Conservation (phyloP, 2,797 vertebrate species). For the Gymnoscopelus braueri region DNA sequence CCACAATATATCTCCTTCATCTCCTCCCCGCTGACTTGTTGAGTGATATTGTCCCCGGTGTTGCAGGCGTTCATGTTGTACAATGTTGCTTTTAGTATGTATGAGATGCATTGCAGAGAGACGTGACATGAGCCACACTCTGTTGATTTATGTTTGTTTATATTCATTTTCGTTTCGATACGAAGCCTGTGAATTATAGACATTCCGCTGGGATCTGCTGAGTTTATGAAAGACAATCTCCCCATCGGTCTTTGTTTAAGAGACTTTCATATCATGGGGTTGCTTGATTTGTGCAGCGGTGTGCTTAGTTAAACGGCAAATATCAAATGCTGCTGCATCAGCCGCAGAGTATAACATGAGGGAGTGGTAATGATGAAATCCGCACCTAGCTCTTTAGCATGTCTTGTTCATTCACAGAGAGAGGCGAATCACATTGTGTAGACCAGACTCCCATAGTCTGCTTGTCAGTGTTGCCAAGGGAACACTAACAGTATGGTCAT, state of each 20-base stretch:
- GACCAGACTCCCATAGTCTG: slow-evolving; percentile 19
- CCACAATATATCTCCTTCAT: slow-evolving; percentile 4
- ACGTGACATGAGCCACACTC: slow-evolving; percentile 17
- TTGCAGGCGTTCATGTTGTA: slow-evolving; percentile 12
- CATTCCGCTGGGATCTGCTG: slow-evolving; percentile 12
- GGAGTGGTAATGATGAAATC: slow-evolving; percentile 16
- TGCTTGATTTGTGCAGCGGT: slow-evolving; percentile 39
- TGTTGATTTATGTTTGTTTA: slow-evolving; percentile 53
- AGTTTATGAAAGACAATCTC: slow-evolving; percentile 40
- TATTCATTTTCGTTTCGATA: slow-evolving; percentile 39
- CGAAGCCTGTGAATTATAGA: slow-evolving; percentile 37
- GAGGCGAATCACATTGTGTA: slow-evolving; percentile 40
- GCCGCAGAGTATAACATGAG: slow-evolving; percentile 7
- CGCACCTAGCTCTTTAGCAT: slow-evolving; percentile 19
- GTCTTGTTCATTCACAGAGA: slow-evolving; percentile 45
- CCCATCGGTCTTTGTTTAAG: slow-evolving; percentile 17
- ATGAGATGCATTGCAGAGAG: slow-evolving; percentile 39
- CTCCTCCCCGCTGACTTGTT: neutral
- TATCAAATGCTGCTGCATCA: slow-evolving; percentile 23
- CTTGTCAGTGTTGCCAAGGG: slow-evolving; percentile 51
- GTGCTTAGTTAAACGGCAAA: slow-evolving; percentile 32
- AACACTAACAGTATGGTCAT: slow-evolving; percentile 52
- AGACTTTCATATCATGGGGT: slow-evolving; percentile 45
- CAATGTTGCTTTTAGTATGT: slow-evolving; percentile 47
- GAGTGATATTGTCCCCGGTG: slow-evolving; percentile 7